Evolutionary conservation across 2,797 vertebrate species (phyloP), one percentile per base, ranked within the genome.

Genomic region (Spondyliosoma cantharus): DNA sequence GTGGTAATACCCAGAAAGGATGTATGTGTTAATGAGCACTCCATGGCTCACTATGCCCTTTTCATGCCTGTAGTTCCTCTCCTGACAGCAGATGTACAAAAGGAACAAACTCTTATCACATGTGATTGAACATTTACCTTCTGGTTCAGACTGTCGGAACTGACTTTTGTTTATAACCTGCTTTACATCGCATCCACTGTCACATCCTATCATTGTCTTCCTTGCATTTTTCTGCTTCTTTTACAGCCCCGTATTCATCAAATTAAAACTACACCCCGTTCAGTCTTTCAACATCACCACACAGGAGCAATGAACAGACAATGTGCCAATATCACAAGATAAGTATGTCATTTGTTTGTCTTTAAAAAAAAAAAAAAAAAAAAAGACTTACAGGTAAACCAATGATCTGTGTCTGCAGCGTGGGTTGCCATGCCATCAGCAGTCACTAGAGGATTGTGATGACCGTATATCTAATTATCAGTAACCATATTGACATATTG

Each of bases 401-500:
- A 52, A 12, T 32, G 46, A 9, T 16, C 5, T 52, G 22, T 15
- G n/a, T 16, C 37, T 53, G 22, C 3, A 17, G 69, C 16, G 8
- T 43, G 13, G 29, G 50, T 74, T 74, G 22, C 56, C 64, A 50
- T 74, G 58, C 43, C 50, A 2, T 57, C 59, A 59, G 70, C 48
- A 6, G 13, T 43, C 15, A 29, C 22, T 4, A n/a, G 24, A 65
- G 22, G 19, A 29, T 50, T 56, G 14, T 8, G 9, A 63, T 19
- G 2, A n/a, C 9, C 64, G 16, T 12, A 64, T 64, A 13, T 25
- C 2, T 73, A 50, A 73, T 68, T 11, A 37, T 37, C 16, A 13
- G 15, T 3, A 1, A 45, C n/a, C 29, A 17, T 32, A 42, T 49
- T 54, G 42, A 46, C 14, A 12, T 52, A 60, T 3, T 4, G n/a